Evolutionary conservation across 2,888 invertebrate genomes (phyloP), one percentile per base, ranked within the genome.

Genomic region (Pterostichus madidus): DNA sequence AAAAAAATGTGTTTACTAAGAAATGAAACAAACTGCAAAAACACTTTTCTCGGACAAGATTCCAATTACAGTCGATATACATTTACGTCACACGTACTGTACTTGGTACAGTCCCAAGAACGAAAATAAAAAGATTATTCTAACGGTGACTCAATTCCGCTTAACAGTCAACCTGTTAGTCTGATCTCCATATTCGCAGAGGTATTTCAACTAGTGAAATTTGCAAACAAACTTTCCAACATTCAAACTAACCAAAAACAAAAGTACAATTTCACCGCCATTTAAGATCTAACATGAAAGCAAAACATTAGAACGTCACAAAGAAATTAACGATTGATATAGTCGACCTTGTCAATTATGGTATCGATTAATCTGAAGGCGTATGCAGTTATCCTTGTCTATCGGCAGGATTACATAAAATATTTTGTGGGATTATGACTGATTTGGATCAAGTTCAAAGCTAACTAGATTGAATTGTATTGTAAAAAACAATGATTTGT

Each of bases 211-310:
- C 59, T 56, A 78, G 78, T 78, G 78, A 78, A 78, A 78, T 61
- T 78, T 17, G 61, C 77, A 53, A 71, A 71, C 44, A 71, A 35
- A 77, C 77, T 77, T 77, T 77, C 77, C 31, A 39, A 13, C 68
- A 71, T 7, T 52, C 10, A 2, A 52, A 8, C 52, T n/a, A 71
- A 44, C 78, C 78, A 78, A 77, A 77, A 77, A 76, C 76, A 76
- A 76, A 76, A 76, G 76, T 76, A 44, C 46, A 78, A 53, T 78
- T 78, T 78, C 78, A 61, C 78, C 44, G n/a, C 78, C 46, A 61
- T 61, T 39, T 78, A 39, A n/a, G 78, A 61, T 44, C 73, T 11
- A 44, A 31, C 13, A n/a, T 53, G 52, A 64, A 15, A 64, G 17
- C 24, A 56, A 56, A 56, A 24, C 24, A 24, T 24, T 24, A 56